phyloP scores from a whole-genome alignment of 2,113 vertebrate species.

The Chaetura pelagica region DNA sequence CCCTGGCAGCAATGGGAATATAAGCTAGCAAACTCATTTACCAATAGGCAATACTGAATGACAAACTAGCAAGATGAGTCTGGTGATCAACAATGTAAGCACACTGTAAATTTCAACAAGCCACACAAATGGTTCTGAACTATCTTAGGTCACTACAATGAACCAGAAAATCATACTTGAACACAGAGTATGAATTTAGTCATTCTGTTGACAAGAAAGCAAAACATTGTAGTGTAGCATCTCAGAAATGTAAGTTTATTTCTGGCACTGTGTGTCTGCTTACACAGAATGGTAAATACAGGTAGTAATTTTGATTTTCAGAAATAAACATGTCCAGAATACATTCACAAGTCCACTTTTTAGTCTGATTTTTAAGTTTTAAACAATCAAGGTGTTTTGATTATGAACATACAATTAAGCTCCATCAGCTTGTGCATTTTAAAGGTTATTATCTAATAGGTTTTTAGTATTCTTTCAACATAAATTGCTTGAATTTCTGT shows the following conservation, averaged over 20 bases:
- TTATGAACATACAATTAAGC: neutral
- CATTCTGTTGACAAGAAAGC: neutral
- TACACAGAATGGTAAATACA: neutral
- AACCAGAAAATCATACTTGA: neutral
- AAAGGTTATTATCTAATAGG: neutral
- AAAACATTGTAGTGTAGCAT: neutral
- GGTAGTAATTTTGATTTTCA: neutral
- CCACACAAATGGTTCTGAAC: neutral
- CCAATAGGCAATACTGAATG: neutral
- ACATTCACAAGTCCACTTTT: neutral
- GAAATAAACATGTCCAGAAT: neutral
- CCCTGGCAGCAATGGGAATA: constrained; percentile 50
- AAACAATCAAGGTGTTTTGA: neutral
- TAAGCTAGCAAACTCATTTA: constrained; percentile 26
- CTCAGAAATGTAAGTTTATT: neutral
- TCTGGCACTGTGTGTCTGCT: neutral
- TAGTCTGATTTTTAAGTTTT: neutral
- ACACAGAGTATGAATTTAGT: neutral
- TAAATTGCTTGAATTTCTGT: constrained; percentile 28
- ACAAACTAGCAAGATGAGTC: neutral
- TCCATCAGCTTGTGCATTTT: neutral
- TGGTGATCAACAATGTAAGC: constrained; percentile 3
- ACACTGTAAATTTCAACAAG: neutral
- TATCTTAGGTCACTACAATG: constrained; percentile 2
- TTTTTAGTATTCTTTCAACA: constrained; percentile 3